phyloP scores from a whole-genome alignment of 2,113 vertebrate species.

The Neolamprologus sp. region DNA sequence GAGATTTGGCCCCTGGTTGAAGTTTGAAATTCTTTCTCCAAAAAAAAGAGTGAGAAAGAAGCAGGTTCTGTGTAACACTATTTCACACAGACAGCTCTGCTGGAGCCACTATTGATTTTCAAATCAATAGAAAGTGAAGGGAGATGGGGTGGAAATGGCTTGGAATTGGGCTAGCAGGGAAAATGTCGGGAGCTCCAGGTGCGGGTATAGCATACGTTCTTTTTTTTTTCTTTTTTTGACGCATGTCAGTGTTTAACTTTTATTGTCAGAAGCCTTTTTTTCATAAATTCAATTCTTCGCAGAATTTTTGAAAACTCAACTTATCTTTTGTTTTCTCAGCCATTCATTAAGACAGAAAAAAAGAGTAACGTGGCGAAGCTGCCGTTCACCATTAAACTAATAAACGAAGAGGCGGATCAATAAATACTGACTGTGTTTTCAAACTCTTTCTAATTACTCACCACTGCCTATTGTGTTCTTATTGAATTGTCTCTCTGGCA shows the following conservation, averaged over 20 bases:
- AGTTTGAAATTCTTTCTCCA: constrained; percentile 11
- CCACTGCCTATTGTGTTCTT: background rate
- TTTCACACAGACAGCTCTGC: constrained; percentile 31
- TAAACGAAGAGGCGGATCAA: background rate
- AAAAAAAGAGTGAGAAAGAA: background rate
- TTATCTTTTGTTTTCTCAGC: background rate
- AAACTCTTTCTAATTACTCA: background rate
- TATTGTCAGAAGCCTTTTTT: background rate
- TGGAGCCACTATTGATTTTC: constrained; percentile 70
- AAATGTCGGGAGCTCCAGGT: constrained; percentile 41
- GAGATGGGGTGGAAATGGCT: constrained; percentile 65
- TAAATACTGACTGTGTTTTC: background rate
- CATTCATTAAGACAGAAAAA: background rate
- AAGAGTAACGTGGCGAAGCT: background rate
- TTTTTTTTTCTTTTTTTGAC: background rate
- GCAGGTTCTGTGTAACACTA: background rate
- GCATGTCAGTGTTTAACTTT: constrained; percentile 4
- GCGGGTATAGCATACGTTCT: background rate
- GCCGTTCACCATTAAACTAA: background rate
- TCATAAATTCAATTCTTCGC: background rate
- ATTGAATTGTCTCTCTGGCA: background rate
- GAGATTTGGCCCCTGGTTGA: background rate
- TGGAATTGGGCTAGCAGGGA: constrained; percentile 36
- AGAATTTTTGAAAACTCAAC: background rate
- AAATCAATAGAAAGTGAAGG: constrained; percentile 73